Base-by-base conservation (phyloP, 2,797 vertebrate species). In the Cichlasoma orientale region DNA sequence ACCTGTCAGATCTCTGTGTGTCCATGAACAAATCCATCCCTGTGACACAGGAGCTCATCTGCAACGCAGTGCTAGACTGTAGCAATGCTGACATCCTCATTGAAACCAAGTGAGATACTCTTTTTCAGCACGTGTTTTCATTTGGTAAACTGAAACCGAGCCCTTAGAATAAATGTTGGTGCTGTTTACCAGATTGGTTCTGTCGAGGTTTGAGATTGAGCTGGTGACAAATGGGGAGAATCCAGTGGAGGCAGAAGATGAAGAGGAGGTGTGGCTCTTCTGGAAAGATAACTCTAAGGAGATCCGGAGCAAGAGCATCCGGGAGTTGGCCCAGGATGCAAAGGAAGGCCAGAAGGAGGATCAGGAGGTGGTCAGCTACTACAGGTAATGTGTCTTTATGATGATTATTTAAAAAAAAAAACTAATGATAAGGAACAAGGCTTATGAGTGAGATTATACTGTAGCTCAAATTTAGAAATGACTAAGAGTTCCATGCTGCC, bases 1-100 rank as follows among this genome's bases (percentile, higher is more conserved):
- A 99, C 90, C 95, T 99, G 81, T 99, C 98, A 0, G 98, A 99
- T 90, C 96, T 99, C 53, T 99, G 98, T 5, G 98, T 99, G 75
- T 99, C 98, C 79, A 99, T 99, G 97, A 98, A 96, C 74, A 99
- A 99, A 83, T 99, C 98, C 78, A 99, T 99, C 83, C 98, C 98
- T 0, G 98, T 99, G 88, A 99, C 98, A 4, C 98, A 99, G 94
- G 98, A 99, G 90, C 90, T 99, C 78, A 99, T 99, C 84, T 99
- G 98, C 77, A 99, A 98, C 47, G 98, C 98, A 0, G 98, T 99
- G 57, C 93, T 99, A 86, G 98, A 99, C 82, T 96, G 97, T 5
- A 84, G 93, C 84, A 99, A 99, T 1, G 97, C 96, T 0, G 98
- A 99, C 94, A 99, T 99, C 76, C 97, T 99, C 83, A 99, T 99